Evolutionary conservation across 30 jellyfish, hydroid and myxozoan species (phyloP).

Genomic region (Hydractinia echinata): DNA sequence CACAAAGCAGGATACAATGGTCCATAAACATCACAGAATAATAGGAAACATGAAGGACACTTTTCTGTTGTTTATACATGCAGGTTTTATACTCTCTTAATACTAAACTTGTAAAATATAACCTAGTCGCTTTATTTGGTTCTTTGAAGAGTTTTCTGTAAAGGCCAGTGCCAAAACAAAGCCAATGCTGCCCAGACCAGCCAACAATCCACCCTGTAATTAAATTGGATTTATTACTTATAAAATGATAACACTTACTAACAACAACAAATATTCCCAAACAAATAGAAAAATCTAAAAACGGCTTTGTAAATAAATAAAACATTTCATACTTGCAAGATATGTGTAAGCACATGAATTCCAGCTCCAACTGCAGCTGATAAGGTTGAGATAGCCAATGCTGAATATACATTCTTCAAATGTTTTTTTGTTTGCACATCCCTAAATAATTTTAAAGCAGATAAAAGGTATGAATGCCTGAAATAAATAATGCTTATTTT

Average conservation of each 20-base stretch:
- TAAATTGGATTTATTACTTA: too few species aligned
- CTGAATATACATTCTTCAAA: constrained; percentile 75
- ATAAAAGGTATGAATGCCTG: too few species aligned
- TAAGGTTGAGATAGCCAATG: constrained; percentile 64
- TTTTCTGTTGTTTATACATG: too few species aligned
- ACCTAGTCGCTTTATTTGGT: constrained; percentile 83
- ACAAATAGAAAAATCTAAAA: too few species aligned
- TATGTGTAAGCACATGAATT: constrained; percentile 52
- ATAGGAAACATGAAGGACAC: neutral
- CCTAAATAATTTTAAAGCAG: constrained; percentile 13
- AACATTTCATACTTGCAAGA: constrained; percentile 36
- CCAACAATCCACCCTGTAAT: constrained; percentile 68
- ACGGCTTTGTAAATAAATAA: too few species aligned
- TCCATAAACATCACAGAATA: neutral
- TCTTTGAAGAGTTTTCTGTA: constrained; percentile 86
- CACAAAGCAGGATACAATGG: neutral
- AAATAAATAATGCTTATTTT: too few species aligned
- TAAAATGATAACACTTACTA: too few species aligned
- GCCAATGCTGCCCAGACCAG: constrained; percentile 79
- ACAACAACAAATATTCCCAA: too few species aligned
- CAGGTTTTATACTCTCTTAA: too few species aligned
- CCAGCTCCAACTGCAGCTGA: constrained; percentile 92
- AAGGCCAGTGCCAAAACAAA: constrained; percentile 63
- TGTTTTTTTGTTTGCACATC: constrained; percentile 66
- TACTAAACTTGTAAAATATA: neutral